Evolutionary conservation across 1,140 invertebrate genomes (phyloP).

Genomic region (Aphidius gifuensis): DNA sequence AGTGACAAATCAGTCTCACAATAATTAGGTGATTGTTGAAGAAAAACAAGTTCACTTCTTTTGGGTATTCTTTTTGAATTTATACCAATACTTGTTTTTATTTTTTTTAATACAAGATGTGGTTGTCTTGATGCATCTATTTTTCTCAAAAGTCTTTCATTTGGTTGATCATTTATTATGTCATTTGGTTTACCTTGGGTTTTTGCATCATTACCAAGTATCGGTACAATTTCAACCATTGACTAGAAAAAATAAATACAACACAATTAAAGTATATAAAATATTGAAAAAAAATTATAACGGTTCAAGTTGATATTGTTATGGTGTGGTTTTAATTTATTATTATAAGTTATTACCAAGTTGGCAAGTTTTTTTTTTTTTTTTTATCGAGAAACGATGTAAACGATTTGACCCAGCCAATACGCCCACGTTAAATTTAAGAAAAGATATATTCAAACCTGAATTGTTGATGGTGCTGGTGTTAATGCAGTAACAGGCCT

Average conservation of each 20-base stretch:
- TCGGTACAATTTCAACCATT: constrained; percentile 38
- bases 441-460: constrained; percentile 33
- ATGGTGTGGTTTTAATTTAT: constrained; percentile 20
- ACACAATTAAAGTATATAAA: constrained; percentile 3
- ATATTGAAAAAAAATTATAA: constrained; percentile 8
- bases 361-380: constrained; percentile 1
- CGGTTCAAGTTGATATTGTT: constrained; percentile 11
- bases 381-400: neutral
- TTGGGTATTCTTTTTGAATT: constrained; percentile 60
- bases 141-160: constrained; percentile 40
- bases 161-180: constrained; percentile 36
- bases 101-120: constrained; percentile 55
- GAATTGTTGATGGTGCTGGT: constrained; percentile 46
- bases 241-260: constrained; percentile 24
- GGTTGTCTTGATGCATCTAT: constrained; percentile 45
- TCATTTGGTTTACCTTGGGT: constrained; percentile 49
- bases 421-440: constrained; percentile 6
- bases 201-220: constrained; percentile 49
- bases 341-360: constrained; percentile 16
- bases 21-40: constrained; percentile 89
- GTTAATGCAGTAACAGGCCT: constrained; percentile 65
- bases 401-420: constrained; percentile 5
- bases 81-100: constrained; percentile 34
- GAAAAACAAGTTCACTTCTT: constrained; percentile 80
- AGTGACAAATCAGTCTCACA: constrained; percentile 75